Percentiles rank a stretch among this genome's conserved stretches.
These are phyloP conservation scores for Crypturellus undulatus DNA, from an alignment of 2,113 vertebrate genomes.

Conservation along the genomic window DNA sequence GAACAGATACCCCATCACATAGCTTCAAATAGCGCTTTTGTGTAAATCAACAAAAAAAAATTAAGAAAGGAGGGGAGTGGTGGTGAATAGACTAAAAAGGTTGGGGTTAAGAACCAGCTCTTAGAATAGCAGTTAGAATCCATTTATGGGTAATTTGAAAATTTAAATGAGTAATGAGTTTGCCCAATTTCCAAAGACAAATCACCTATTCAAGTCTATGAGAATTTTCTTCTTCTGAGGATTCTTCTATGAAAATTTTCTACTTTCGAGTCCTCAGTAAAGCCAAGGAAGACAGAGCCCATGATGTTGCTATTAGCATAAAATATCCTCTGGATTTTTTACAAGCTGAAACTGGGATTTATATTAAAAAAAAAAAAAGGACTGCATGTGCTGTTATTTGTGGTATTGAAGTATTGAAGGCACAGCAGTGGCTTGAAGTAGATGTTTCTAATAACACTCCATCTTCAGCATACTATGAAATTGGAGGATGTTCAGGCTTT, in stretches of 20 bases:
- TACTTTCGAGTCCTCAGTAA: not conserved
- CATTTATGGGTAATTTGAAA: not conserved
- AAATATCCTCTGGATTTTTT: constrained; percentile 32
- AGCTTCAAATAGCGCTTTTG: not conserved
- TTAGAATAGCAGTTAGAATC: not conserved
- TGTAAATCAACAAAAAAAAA: not conserved
- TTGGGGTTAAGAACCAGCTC: not conserved
- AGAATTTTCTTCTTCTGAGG: not conserved
- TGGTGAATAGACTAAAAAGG: not conserved
- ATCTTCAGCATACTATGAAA: not conserved
- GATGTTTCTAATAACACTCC: constrained; percentile 47
- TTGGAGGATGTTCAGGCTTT: constrained; percentile 26
- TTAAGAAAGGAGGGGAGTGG: too few species aligned
- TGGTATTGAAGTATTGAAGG: not conserved
- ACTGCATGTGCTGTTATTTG: constrained; percentile 5
- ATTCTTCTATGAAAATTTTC: not conserved
- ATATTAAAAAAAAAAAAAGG: not conserved
- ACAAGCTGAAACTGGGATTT: not conserved
- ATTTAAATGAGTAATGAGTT: not conserved
- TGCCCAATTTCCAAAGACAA: not conserved
- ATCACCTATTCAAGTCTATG: not conserved
- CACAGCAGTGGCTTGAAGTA: not conserved
- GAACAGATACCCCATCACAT: not conserved
- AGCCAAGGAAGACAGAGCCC: not conserved
- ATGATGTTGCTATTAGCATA: constrained; percentile 42